Evolutionary conservation across 2,888 invertebrate species (phyloP).

Genomic region (Fissipunctia ypsillon): DNA sequence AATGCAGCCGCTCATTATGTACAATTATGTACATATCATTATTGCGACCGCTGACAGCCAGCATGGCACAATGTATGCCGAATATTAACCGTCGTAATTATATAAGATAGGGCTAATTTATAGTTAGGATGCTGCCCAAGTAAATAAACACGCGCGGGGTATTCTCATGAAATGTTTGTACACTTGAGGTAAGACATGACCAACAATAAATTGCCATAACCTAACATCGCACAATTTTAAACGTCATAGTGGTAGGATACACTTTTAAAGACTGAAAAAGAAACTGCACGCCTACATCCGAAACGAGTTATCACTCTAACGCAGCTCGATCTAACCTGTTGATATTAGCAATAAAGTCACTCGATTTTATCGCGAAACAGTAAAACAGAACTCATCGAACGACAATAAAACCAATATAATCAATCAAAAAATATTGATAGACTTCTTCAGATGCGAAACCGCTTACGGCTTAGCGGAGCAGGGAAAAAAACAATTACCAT

Average conservation of each 20-base stretch:
- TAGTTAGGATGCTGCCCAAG: slow-evolving; percentile 50
- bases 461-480: slow-evolving; percentile 43
- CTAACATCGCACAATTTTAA: neutral
- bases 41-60: slow-evolving; percentile 58
- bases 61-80: slow-evolving; percentile 50
- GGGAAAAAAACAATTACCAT: slow-evolving; percentile 22
- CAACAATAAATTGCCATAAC: neutral
- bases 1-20: slow-evolving; percentile 58
- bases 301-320: neutral
- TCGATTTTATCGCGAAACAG: slow-evolving; percentile 7
- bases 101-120: slow-evolving; percentile 64
- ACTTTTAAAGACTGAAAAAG: neutral
- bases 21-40: slow-evolving; percentile 64
- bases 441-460: slow-evolving; percentile 38
- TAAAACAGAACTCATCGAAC: slow-evolving; percentile 18
- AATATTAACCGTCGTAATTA: slow-evolving; percentile 65
- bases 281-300: neutral
- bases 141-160: slow-evolving; percentile 12
- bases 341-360: slow-evolving; percentile 4
- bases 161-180: neutral
- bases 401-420: slow-evolving; percentile 31
- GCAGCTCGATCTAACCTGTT: slow-evolving; percentile 14
- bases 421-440: slow-evolving; percentile 48
- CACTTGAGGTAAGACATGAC: neutral
- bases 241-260: too few relatives aligned